These are phyloP conservation scores for Chrysemys picta DNA, from an alignment of 2,113 vertebrate genomes.

Conservation along the genomic window DNA sequence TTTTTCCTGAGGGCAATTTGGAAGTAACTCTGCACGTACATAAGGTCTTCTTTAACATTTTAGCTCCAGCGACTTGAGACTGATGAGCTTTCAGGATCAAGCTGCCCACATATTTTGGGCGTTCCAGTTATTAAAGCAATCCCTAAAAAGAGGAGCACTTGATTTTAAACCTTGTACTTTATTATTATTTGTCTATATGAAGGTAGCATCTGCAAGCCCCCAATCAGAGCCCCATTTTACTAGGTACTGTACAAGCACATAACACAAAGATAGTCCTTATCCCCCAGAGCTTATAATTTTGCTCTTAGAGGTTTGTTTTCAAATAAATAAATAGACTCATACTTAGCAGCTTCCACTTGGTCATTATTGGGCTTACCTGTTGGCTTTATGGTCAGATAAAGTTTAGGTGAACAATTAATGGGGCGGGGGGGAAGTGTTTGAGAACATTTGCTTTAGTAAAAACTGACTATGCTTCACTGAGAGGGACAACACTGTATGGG, in stretches of 20 bases:
- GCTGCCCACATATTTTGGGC: background rate
- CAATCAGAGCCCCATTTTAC: background rate
- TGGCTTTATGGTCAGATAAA: background rate
- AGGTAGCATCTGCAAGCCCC: background rate
- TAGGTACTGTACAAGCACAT: background rate
- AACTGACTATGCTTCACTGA: background rate
- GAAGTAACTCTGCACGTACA: background rate
- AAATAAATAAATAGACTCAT: background rate
- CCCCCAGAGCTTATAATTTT: background rate
- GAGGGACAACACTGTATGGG: background rate
- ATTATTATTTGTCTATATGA: background rate
- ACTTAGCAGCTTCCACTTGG: background rate
- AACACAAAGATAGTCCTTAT: background rate
- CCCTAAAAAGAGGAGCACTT: background rate
- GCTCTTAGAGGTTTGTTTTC: background rate
- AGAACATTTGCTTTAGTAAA: background rate
- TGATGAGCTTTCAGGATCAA: background rate
- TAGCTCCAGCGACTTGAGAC: background rate
- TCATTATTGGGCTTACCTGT: background rate
- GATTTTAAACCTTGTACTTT: background rate
- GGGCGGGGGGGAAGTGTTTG: background rate
- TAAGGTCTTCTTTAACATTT: background rate
- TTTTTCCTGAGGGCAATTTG: background rate
- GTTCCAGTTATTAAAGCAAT: background rate
- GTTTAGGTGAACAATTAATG: background rate